Conservation (phyloP, 2,113 vertebrate species). For the Nicator chloris region DNA sequence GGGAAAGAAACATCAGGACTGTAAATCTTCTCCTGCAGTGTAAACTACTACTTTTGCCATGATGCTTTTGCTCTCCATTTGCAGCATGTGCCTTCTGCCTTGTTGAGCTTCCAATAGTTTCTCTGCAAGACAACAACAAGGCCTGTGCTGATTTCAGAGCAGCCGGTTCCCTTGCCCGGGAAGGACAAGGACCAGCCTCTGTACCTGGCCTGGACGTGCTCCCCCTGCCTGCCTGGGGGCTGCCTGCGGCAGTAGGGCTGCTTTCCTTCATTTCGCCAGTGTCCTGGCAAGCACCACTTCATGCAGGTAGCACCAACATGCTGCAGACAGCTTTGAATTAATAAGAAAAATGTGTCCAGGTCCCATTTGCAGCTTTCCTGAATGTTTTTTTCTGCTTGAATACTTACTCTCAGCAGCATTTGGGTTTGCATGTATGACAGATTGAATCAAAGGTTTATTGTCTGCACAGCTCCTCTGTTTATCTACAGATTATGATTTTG, state of each 20-base stretch:
- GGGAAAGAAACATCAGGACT: not conserved
- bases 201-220: not conserved
- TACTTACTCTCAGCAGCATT: not conserved
- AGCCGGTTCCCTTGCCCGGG: fast-evolving
- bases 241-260: not conserved
- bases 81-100: not conserved
- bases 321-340: not conserved
- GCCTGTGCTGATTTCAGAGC: not conserved
- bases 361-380: not conserved
- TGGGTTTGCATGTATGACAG: not conserved
- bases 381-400: not conserved
- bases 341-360: not conserved
- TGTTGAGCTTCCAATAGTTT: not conserved
- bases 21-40: not conserved
- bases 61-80: not conserved
- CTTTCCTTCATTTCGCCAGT: not conserved
- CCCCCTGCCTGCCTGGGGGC: fast-evolving
- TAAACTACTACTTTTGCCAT: not conserved
- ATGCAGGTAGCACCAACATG: not conserved
- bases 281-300: not conserved
- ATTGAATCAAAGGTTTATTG: not conserved
- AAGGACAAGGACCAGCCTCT: not conserved
- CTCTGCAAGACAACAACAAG: not conserved
- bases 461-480: not conserved
- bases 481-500: not conserved